Evolutionary conservation across 2,797 vertebrate genomes (phyloP).

Genomic region (Sorex maritimensis): DNA sequence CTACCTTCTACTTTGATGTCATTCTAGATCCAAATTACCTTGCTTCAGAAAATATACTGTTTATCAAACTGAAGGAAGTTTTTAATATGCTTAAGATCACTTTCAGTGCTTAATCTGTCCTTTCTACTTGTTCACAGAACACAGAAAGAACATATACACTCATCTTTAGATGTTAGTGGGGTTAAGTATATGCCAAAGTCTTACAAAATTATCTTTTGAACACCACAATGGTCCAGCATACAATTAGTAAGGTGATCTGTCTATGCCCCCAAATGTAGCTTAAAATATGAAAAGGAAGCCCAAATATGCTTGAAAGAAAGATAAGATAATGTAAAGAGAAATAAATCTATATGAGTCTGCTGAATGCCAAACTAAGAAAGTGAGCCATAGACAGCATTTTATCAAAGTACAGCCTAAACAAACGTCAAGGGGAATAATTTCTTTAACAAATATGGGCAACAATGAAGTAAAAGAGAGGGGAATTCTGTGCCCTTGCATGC

Average conservation of each 20-base stretch:
- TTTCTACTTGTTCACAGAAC: conserved; percentile 54
- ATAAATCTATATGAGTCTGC: conserved; percentile 90
- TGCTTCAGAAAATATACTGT: conserved; percentile 13
- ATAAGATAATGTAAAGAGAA: conserved; percentile 91
- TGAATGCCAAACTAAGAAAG: conserved; percentile 90
- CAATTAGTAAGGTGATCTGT: conserved; percentile 84
- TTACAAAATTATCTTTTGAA: conserved; percentile 81
- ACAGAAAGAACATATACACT: not conserved
- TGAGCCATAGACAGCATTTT: conserved; percentile 90
- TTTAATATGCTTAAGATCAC: not conserved
- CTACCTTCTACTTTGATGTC: not conserved
- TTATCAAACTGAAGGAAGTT: not conserved
- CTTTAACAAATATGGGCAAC: conserved; percentile 93
- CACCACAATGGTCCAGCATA: conserved; percentile 51
- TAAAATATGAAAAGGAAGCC: conserved; percentile 90
- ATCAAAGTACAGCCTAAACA: conserved; percentile 93
- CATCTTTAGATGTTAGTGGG: conserved; percentile 38
- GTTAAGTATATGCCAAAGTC: conserved; percentile 74
- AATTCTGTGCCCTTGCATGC: conserved; percentile 88
- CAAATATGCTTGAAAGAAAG: conserved; percentile 87
- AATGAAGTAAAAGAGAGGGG: conserved; percentile 88
- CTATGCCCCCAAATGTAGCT: conserved; percentile 83
- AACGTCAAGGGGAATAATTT: conserved; percentile 91
- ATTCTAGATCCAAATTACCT: not conserved
- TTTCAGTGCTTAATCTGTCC: not conserved